phyloP scores from a whole-genome alignment of 2,113 vertebrate genomes.

The Heteronetta atricapilla region DNA sequence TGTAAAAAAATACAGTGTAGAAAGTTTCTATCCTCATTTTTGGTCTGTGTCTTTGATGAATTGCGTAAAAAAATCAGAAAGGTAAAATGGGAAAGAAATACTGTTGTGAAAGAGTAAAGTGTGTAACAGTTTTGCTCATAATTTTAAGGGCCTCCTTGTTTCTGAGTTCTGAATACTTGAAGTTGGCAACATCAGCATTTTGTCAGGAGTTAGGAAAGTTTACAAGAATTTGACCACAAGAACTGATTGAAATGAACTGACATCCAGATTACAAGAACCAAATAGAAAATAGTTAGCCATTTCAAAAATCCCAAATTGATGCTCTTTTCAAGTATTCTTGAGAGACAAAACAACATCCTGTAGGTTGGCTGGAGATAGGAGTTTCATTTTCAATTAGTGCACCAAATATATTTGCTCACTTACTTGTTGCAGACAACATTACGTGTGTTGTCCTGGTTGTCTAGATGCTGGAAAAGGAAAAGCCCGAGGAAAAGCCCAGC shows the following conservation, averaged over 20 bases:
- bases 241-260: background rate
- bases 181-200: background rate
- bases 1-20: background rate
- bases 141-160: background rate
- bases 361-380: background rate
- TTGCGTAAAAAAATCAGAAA: background rate
- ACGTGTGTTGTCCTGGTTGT: background rate
- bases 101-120: background rate
- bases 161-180: background rate
- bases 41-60: background rate
- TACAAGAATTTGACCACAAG: background rate
- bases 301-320: background rate
- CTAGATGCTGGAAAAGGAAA: background rate
- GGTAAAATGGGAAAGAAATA: background rate
- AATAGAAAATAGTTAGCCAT: background rate
- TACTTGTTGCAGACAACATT: background rate
- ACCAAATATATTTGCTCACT: background rate
- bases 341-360: background rate
- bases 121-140: background rate
- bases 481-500: background rate
- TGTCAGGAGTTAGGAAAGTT: background rate
- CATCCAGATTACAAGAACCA: background rate
- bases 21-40: background rate
- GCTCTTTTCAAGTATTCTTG: background rate
- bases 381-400: background rate